phyloP scores from a whole-genome alignment of 2,797 vertebrate species.

The Podarcis lilfordi region DNA sequence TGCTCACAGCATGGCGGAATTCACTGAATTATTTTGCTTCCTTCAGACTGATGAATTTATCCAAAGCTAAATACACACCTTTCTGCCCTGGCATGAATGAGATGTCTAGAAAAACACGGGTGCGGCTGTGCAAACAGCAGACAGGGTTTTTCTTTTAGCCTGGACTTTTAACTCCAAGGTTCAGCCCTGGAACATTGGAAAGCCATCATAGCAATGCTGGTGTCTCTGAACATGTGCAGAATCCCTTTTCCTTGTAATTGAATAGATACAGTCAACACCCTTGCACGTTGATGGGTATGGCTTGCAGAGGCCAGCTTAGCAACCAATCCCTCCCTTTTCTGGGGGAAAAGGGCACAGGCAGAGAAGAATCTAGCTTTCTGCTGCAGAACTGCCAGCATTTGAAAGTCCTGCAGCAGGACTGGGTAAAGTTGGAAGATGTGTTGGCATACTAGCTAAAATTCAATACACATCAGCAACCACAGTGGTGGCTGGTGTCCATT shows the following conservation, averaged over 20 bases:
- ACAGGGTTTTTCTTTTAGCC: not conserved
- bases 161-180: not conserved
- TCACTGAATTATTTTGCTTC: not conserved
- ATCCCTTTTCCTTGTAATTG: not conserved
- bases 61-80: constrained; percentile 6
- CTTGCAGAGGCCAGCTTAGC: not conserved
- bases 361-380: not conserved
- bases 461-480: not conserved
- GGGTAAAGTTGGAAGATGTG: not conserved
- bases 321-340: not conserved
- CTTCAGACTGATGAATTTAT: not conserved
- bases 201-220: not conserved
- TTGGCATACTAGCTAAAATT: not conserved
- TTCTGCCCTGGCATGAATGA: not conserved
- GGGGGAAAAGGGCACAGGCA: not conserved
- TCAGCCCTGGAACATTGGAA: not conserved
- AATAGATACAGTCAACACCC: not conserved
- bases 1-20: not conserved
- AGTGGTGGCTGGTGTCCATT: too few species aligned
- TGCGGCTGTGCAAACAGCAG: constrained; percentile 1
- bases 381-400: not conserved
- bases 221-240: not conserved
- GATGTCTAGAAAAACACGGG: constrained; percentile 14
- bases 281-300: not conserved
- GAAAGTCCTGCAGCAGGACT: not conserved